Base-by-base conservation (phyloP, 2,888 invertebrate genomes). In the Toxonevra muliebris region DNA sequence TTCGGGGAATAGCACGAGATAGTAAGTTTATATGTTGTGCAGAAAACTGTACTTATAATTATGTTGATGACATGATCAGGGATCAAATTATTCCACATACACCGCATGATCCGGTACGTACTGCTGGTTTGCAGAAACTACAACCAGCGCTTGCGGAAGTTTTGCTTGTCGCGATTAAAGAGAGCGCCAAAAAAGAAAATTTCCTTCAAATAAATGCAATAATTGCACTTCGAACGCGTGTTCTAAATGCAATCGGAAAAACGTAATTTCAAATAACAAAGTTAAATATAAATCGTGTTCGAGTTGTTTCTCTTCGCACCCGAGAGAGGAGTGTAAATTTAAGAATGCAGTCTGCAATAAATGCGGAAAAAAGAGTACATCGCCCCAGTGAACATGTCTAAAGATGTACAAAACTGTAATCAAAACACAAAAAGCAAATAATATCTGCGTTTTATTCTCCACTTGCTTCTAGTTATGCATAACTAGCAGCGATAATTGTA, bases 81-180 rank as follows among this genome's bases (percentile, higher is more conserved):
- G 48, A 57, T 11, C 41, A 50, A 9, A 60, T 61, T 20, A 65
- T 69, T 52, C 30, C 65, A 11, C 65, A 57, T 52, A 65, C 61
- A 9, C 65, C 65, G 42, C 65, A 69, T 20, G 65, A 69, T 19
- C 1, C 42, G 1, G 54, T 66, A n/a, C 59, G 65, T n/a, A 48
- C 50, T 8, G 59, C 65, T 41, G 66, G 63, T 7, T 41, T 65
- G 41, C 69, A 70, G 50, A 69, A 71, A n/a, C 52, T 57, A 10
- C 62, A 66, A 52, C 59, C 64, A 17, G 30, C 65, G 7, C 58
- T 71, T 17, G 66, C 69, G 57, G 60, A 67, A 19, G 66, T 68
- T 8, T 11, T 68, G 59, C 60, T 66, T 30, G 69, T 69, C 50
- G 61, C 64, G n/a, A 17, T 40, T 8, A 7, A 54, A 17, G 48